Conservation (phyloP, 2,113 vertebrate genomes). For the Fulica atra region DNA sequence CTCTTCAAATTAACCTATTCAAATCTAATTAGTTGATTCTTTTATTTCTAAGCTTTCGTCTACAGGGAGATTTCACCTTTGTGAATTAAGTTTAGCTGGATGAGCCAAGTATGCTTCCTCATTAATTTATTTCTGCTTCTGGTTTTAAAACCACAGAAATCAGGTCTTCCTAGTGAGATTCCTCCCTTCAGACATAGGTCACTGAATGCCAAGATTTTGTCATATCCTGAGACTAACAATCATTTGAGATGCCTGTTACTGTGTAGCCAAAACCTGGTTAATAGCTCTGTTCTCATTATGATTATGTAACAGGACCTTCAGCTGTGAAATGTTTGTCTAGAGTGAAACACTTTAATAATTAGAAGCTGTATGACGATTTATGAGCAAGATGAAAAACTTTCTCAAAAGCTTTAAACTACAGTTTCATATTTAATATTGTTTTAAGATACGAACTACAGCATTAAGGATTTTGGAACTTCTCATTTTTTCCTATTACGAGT, state of each 20-base stretch:
- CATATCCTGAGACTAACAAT: neutral
- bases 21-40: conserved; percentile 6
- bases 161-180: neutral
- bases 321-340: neutral
- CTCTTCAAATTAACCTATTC: conserved; percentile 14
- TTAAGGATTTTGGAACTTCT: neutral
- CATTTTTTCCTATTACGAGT: neutral
- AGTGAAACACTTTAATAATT: neutral
- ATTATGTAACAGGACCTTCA: neutral
- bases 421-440: neutral
- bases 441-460: neutral
- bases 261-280: neutral
- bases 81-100: neutral
- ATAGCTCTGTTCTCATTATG: neutral
- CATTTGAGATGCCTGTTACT: neutral
- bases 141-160: neutral
- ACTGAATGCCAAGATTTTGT: neutral
- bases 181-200: neutral
- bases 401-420: neutral
- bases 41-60: conserved; percentile 9
- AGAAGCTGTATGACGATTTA: too few relatives aligned
- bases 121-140: neutral
- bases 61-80: conserved; percentile 20
- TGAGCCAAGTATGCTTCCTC: neutral
- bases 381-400: neutral